These are phyloP conservation scores for Pelecanus crispus DNA, from an alignment of 2,113 vertebrate species.

Conservation along the genomic window DNA sequence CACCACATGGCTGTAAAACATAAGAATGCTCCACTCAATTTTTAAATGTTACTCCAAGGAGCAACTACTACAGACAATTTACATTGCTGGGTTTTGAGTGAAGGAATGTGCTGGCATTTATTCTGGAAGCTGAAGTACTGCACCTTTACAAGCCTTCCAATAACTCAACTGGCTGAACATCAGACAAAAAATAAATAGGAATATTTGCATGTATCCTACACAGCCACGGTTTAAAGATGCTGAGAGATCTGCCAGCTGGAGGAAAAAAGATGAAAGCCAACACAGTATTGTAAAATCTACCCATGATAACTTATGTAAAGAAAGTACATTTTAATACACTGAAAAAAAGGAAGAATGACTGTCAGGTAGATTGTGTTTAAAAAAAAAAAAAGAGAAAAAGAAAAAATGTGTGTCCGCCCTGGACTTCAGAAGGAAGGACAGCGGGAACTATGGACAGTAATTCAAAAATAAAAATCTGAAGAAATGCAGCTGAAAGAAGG, in stretches of 20 bases:
- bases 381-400: not conserved
- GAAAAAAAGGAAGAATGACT: not conserved
- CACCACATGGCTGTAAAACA: not conserved
- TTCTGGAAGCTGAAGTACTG: not conserved
- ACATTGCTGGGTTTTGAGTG: not conserved
- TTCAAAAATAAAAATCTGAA: not conserved
- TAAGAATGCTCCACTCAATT: not conserved
- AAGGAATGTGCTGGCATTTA: not conserved
- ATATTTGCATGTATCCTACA: not conserved
- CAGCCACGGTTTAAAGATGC: not conserved
- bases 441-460: not conserved
- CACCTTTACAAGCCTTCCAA: slow-evolving; percentile 1
- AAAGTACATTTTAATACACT: not conserved
- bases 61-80: not conserved
- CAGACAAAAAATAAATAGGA: not conserved
- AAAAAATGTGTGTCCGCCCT: too few species aligned
- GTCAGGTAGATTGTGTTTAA: not conserved
- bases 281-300: not conserved
- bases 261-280: not conserved
- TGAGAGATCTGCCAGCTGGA: not conserved
- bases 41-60: not conserved
- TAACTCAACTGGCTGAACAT: not conserved
- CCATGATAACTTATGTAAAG: not conserved
- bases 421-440: not conserved
- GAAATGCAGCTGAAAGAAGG: not conserved